phyloP scores from a whole-genome alignment of 1,140 invertebrate genomes.

The Lepidurus packardi region DNA sequence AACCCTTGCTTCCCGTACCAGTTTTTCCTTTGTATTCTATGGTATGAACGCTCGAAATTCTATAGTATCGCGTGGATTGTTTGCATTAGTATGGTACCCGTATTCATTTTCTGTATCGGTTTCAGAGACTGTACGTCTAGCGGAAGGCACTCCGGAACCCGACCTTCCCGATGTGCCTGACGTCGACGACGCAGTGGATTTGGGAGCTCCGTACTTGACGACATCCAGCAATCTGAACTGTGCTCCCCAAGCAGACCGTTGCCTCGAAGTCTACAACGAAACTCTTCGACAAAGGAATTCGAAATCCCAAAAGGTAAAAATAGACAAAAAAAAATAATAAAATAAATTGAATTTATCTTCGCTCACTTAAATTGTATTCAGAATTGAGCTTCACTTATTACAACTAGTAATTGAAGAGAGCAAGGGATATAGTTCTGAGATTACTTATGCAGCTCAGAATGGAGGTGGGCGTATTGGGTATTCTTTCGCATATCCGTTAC shows the following conservation, averaged over 20 bases:
- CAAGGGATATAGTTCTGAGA: too few relatives aligned
- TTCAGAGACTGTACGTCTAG: not conserved
- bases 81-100: too few relatives aligned
- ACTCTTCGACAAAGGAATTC: slow-evolving; percentile 33
- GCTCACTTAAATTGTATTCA: too few relatives aligned
- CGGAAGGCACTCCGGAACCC: not conserved
- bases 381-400: too few relatives aligned
- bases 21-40: too few relatives aligned
- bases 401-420: too few relatives aligned
- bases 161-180: not conserved
- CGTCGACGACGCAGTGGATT: not conserved
- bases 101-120: not conserved
- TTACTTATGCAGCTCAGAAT: too few relatives aligned
- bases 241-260: slow-evolving; percentile 29
- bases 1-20: too few relatives aligned
- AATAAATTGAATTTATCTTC: not conserved
- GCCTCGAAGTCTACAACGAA: slow-evolving; percentile 35
- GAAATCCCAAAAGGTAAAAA: slow-evolving; percentile 26
- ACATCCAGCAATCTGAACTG: not conserved
- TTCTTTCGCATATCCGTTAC: too few relatives aligned
- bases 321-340: not conserved
- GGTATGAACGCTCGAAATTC: too few relatives aligned
- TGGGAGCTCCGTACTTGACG: not conserved
- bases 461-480: too few relatives aligned
- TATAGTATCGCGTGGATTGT: too few relatives aligned